Evolutionary conservation across 2,797 vertebrate genomes (phyloP), one percentile per base, ranked within the genome.

Genomic region (Heteromormyrus szaboi): DNA sequence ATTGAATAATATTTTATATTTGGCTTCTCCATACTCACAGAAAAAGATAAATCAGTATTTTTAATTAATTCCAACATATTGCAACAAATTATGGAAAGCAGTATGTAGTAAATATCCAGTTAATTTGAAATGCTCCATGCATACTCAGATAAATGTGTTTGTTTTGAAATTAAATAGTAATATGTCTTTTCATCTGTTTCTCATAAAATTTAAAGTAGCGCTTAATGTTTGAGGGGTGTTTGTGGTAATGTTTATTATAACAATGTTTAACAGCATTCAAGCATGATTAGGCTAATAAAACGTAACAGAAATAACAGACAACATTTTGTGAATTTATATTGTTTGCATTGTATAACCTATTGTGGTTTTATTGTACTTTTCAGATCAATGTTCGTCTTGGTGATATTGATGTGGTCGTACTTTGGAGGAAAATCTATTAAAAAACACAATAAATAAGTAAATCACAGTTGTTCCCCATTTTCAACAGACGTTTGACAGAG

Each of bases 1-100:
- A 51, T 90, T 86, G 89, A 25, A 86, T 53, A 29, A 86, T 9
- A 56, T 37, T 56, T 54, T 56, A 86, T 14, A 46, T 86, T 54
- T 44, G 81, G 46, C 44, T 84, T 48, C 46, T 22, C 14, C 3
- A 50, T 84, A 84, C 46, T 51, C 4, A 25, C 81, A 50, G 81
- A 84, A 84, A 51, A 84, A 84, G 12, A 48, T 22, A 84, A 48
- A 12, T 84, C 46, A 51, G 8, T 84, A 11, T n/a, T 29, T 46
- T 51, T 84, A 25, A 84, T 84, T 51, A n/a, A 84, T 22, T 84
- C n/a, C 41, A 44, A 25, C n/a, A 25, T 22, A 50, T 22, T 25
- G 9, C 17, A n/a, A 22, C 44, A 44, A 46, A 51, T 84, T 84
- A 48, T 29, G 48, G 50, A 84, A 6, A 50, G 48, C n/a, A 84